Base-by-base conservation (phyloP, 2,797 vertebrate species). In the Hyperoplus immaculatus region DNA sequence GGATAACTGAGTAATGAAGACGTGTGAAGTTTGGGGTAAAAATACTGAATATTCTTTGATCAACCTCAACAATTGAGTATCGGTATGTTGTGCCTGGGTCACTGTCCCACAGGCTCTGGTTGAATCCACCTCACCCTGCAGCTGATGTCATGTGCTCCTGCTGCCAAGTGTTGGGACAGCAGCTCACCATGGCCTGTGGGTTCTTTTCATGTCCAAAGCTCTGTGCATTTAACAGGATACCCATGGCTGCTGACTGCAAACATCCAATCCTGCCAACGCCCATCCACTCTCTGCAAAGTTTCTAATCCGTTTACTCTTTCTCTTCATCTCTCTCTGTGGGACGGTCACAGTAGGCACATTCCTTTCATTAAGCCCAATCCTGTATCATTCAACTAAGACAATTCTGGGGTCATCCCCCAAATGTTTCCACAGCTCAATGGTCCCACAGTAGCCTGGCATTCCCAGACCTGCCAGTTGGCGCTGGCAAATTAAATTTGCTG, bases 221-320 rank as follows among this genome's bases (percentile, higher is more conserved):
- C 21, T 13, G 39, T 64, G 70, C 65, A 80, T 70, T 81, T 71
- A 81, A 78, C 60, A 49, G 67, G 71, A 83, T 62, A 65, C 43
- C 51, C 66, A 56, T 0, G 6, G 13, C 47, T 75, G 70, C 77
- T 80, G 72, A 77, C 69, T 82, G 46, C 70, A 61, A 75, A 75
- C 60, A 74, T 57, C 55, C 50, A 64, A 60, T 5, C 4, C 29
- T 56, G 42, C 46, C 57, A 71, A 43, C 10, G 3, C 21, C n/a
- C 3, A 4, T 67, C 39, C 63, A 8, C n/a, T 63, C 51, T 58
- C 64, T 39, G 69, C 41, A 46, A 63, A 39, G 13, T 58, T 59
- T 58, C 42, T 69, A 78, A 78, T 76, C 75, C 67, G 49, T 61
- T 41, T 0, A 4, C 54, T 36, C 53, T 70, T 70, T 65, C 42